Percentiles rank a stretch among this genome's conserved stretches.
These are phyloP conservation scores for Amiota minor DNA, from an alignment of 2,888 invertebrate species.

Conservation along the genomic window DNA sequence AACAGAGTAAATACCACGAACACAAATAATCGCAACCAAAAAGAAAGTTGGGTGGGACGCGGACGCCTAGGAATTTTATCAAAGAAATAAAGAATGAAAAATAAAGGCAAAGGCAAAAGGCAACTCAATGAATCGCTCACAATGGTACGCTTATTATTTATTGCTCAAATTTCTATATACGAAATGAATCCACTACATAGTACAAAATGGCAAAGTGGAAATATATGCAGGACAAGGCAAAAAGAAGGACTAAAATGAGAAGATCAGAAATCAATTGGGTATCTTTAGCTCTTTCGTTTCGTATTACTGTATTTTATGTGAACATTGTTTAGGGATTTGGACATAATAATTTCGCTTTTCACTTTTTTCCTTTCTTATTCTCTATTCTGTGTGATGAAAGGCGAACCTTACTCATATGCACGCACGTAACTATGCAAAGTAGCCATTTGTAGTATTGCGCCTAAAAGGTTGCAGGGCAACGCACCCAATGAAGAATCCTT, in stretches of 20 bases:
- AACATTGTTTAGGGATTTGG: conserved; percentile 33
- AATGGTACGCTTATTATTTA: conserved; percentile 33
- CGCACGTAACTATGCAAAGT: conserved; percentile 33
- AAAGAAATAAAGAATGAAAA: background rate
- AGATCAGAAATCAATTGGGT: conserved; percentile 18
- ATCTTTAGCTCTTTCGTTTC: background rate
- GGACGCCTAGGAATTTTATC: too few species aligned
- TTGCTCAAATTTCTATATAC: conserved; percentile 12
- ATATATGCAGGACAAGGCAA: background rate
- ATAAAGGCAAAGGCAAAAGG: background rate
- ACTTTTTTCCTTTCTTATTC: background rate
- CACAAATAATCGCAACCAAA: conserved; percentile 4
- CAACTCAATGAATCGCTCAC: conserved; percentile 20
- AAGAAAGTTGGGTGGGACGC: background rate
- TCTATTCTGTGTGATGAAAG: background rate
- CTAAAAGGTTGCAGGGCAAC: too few species aligned
- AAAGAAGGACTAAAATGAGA: too few species aligned
- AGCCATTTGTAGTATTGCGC: conserved; percentile 26
- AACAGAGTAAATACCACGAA: background rate
- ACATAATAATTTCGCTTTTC: conserved; percentile 25
- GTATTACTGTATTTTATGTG: conserved; percentile 11
- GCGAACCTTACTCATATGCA: background rate
- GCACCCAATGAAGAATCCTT: too few species aligned
- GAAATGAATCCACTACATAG: background rate
- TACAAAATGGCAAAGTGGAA: conserved; percentile 7